These are phyloP conservation scores for Gobio occitaniae DNA, from an alignment of 2,797 vertebrate genomes.

Conservation along the genomic window DNA sequence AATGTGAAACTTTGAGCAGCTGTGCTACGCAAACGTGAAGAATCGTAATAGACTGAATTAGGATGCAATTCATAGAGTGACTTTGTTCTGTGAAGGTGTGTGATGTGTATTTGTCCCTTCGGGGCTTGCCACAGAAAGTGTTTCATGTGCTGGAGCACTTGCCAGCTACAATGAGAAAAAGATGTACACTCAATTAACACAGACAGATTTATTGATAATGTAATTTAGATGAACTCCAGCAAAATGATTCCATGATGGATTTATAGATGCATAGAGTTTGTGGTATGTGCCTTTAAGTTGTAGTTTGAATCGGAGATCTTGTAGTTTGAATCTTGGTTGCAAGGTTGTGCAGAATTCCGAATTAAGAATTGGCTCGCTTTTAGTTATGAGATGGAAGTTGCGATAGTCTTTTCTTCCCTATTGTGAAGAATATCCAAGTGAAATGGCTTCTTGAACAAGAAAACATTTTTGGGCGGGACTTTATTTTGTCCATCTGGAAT, in stretches of 20 bases:
- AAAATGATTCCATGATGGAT: neutral
- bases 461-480: neutral
- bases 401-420: neutral
- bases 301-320: neutral
- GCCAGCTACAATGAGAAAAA: conserved; percentile 3
- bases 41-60: conserved; percentile 20
- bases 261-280: conserved; percentile 7
- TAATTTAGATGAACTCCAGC: neutral
- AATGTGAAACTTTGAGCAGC: conserved; percentile 18
- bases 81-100: neutral
- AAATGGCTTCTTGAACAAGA: neutral
- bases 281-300: neutral
- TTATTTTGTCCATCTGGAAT: neutral
- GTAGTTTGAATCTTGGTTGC: neutral
- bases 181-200: conserved; percentile 2
- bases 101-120: conserved; percentile 23
- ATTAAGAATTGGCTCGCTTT: neutral
- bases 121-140: conserved; percentile 8
- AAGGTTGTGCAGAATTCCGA: neutral
- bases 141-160: neutral
- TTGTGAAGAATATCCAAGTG: neutral
- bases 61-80: conserved; percentile 14
- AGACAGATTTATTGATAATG: conserved; percentile 5
- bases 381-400: neutral
- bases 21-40: neutral